Percentiles rank a stretch among this genome's conserved stretches.
Conservation (phyloP, 2,888 invertebrate species). For the Ceraclea dissimilis region DNA sequence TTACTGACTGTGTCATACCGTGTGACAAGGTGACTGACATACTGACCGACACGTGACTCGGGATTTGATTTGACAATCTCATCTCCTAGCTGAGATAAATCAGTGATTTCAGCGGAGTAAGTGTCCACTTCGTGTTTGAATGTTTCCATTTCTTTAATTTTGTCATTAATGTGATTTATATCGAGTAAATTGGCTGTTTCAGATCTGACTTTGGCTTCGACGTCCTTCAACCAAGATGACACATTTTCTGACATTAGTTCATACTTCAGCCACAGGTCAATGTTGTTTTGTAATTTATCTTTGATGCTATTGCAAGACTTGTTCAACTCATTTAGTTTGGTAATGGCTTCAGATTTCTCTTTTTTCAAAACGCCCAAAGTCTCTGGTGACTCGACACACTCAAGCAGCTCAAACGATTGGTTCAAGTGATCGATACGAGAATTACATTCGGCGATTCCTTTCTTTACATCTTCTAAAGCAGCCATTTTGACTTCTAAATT, state of each 20-base stretch:
- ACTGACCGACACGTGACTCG: conserved; percentile 75
- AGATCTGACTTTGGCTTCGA: conserved; percentile 64
- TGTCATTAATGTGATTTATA: conserved; percentile 58
- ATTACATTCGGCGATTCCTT: conserved; percentile 64
- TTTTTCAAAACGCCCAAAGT: conserved; percentile 57
- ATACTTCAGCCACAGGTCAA: conserved; percentile 73
- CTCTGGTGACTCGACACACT: conserved; percentile 66
- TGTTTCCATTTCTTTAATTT: conserved; percentile 57
- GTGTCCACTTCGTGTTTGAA: conserved; percentile 57
- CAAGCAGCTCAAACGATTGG: conserved; percentile 62
- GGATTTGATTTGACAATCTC: conserved; percentile 69
- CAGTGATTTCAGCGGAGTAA: conserved; percentile 58
- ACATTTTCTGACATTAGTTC: conserved; percentile 69
- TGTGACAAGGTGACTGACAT: conserved; percentile 67
- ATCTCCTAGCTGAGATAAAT: conserved; percentile 60
- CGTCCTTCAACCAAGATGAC: conserved; percentile 69
- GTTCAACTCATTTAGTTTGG: conserved; percentile 64
- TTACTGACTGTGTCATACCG: conserved; percentile 70
- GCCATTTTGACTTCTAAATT: conserved; percentile 86
- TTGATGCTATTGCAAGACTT: conserved; percentile 62
- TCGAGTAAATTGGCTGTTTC: conserved; percentile 68
- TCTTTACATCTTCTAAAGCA: conserved; percentile 67
- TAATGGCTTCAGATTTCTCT: conserved; percentile 62
- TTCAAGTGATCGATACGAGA: conserved; percentile 59
- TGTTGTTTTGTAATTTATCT: conserved; percentile 58